Evolutionary conservation across 2,888 invertebrate genomes (phyloP), one percentile per base, ranked within the genome.

Genomic region (Pycnomerus fuliginosus): DNA sequence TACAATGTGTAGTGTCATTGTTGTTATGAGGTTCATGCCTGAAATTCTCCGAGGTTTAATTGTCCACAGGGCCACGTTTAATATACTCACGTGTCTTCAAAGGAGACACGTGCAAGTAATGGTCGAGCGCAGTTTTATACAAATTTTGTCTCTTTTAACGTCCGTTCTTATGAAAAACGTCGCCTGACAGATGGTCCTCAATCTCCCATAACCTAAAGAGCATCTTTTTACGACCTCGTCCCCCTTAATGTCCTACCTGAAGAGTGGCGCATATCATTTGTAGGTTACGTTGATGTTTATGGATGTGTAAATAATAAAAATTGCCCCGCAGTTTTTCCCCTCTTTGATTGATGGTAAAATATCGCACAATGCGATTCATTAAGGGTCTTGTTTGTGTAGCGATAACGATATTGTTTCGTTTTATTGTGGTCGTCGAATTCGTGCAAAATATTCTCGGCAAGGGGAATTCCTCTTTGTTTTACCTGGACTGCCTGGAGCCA

Each of bases 91-190:
- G n/a, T n/a, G n/a, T n/a, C n/a, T n/a, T n/a, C n/a, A n/a, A n/a
- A n/a, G n/a, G n/a, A n/a, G n/a, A n/a, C 41, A 42, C 35, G 35
- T 42, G 42, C 25, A 16, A 16, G 24, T 42, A 42, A 42, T 24
- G 54, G 50, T 62, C 61, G 58, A 60, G 55, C 60, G 56, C 57
- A 57, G 59, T 65, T 64, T 65, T 64, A 65, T 62, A 62, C 63
- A 65, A 65, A 63, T 67, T 64, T 62, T 55, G 63, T 60, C 62
- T 59, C 64, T 62, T 64, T 64, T 59, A 54, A 56, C 48, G 53
- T 37, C 25, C n/a, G 12, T 20, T 20, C 8, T 44, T 33, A 38
- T 44, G 37, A 37, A 34, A 13, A 30, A 35, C 30, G 31, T 32
- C 41, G 23, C 10, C n/a, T 39, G 38, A 46, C 46, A 46, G 40